phyloP scores from a whole-genome alignment of 2,888 invertebrate species.

The Periphyllus acericola region DNA sequence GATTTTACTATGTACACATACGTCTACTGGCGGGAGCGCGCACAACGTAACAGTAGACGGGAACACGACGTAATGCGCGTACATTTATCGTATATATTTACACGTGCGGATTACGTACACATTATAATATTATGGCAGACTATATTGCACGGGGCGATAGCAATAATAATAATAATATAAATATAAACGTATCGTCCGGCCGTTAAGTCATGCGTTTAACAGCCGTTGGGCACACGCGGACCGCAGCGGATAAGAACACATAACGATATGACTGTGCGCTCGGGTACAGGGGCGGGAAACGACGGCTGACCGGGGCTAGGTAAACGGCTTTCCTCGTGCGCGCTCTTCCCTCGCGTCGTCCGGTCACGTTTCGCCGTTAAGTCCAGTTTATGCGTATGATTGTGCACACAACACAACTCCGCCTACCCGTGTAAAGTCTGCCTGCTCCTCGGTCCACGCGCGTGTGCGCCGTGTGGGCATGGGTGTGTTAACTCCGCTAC shows the following conservation, averaged over 20 bases:
- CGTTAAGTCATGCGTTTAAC: no score
- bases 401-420: neutral
- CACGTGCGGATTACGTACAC: no score
- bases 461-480: neutral
- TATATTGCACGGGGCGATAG: no score
- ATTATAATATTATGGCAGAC: no score
- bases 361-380: constrained; percentile 35
- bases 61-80: no score
- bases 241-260: neutral
- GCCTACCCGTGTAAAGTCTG: no score
- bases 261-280: neutral
- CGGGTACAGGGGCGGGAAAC: neutral
- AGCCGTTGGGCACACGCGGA: neutral
- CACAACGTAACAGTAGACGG: no score
- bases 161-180: no score
- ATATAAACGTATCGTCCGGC: no score
- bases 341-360: neutral
- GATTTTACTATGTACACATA: no score
- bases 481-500: neutral
- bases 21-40: no score
- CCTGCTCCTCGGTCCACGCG: neutral
- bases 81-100: no score
- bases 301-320: neutral
- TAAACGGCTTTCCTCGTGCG: neutral
- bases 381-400: constrained; percentile 27